phyloP scores from a whole-genome alignment of 2,888 invertebrate genomes.

The Watsonalla cultraria region DNA sequence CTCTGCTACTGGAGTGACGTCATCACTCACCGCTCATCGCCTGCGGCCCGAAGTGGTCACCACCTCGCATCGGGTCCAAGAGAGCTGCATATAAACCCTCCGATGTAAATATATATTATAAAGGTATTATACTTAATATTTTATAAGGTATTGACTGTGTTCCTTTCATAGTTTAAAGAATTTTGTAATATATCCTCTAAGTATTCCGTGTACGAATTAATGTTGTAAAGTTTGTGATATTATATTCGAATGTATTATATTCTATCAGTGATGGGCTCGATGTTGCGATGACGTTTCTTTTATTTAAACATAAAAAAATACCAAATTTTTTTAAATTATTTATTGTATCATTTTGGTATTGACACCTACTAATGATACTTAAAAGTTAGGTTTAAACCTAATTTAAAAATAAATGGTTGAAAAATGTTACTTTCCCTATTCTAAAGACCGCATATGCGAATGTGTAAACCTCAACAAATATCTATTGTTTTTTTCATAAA shows the following conservation, averaged over 20 bases:
- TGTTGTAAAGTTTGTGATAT: constrained; percentile 35
- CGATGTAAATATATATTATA: constrained; percentile 41
- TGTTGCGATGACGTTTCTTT: too few species aligned
- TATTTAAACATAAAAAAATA: too few species aligned
- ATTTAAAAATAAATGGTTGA: too few species aligned
- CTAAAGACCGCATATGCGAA: too few species aligned
- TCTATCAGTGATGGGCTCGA: background rate
- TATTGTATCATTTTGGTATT: too few species aligned
- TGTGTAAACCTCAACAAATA: too few species aligned
- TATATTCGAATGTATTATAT: background rate
- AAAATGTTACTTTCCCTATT: too few species aligned
- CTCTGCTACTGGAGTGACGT: constrained; percentile 79
- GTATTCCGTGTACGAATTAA: constrained; percentile 26
- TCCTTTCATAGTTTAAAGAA: constrained; percentile 43
- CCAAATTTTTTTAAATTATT: too few species aligned
- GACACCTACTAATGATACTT: too few species aligned
- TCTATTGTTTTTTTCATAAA: too few species aligned
- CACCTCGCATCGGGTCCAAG: constrained; percentile 92
- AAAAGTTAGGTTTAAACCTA: too few species aligned
- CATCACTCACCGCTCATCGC: constrained; percentile 88
- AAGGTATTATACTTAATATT: constrained; percentile 8
- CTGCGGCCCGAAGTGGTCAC: constrained; percentile 91
- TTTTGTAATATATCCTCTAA: constrained; percentile 38
- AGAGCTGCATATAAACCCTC: constrained; percentile 90
- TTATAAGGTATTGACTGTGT: constrained; percentile 40